phyloP scores from a whole-genome alignment of 1,140 invertebrate species.

The Colletes latitarsis region DNA sequence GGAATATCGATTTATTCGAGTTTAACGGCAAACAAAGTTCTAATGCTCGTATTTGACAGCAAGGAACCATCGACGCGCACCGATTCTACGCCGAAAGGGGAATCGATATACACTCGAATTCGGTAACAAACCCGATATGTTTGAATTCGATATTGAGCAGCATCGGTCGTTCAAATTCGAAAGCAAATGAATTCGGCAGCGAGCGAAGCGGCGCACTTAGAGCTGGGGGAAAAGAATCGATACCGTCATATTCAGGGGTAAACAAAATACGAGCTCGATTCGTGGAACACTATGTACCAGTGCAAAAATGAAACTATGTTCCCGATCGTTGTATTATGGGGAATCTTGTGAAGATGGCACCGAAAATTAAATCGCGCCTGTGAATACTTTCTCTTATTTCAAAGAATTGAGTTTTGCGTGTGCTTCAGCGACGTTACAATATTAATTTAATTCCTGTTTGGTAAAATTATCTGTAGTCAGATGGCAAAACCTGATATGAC shows the following conservation, averaged over 20 bases:
- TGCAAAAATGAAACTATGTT: background rate
- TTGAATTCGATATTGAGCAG: constrained; percentile 41
- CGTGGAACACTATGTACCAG: background rate
- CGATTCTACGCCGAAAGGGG: background rate
- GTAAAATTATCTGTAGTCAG: no score
- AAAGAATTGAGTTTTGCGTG: no score
- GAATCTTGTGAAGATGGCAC: no score
- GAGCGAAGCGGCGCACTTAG: constrained; percentile 16
- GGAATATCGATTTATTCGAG: constrained; percentile 42
- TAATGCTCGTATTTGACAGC: constrained; percentile 1
- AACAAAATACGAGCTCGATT: background rate
- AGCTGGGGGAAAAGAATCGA: constrained; percentile 3
- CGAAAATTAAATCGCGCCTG: no score
- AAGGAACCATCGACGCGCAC: constrained; percentile 1
- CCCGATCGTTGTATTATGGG: no score
- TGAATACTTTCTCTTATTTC: no score
- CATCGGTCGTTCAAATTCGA: constrained; percentile 35
- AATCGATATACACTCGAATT: constrained; percentile 41
- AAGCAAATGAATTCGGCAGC: constrained; percentile 32
- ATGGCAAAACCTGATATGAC: no score
- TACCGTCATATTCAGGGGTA: background rate
- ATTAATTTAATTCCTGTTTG: no score
- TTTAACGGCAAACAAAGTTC: constrained; percentile 37
- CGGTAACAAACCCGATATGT: constrained; percentile 36
- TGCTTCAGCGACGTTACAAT: no score